Evolutionary conservation across 1,140 invertebrate species (phyloP), one percentile per base, ranked within the genome.

Genomic region (Nylanderia fulva): DNA sequence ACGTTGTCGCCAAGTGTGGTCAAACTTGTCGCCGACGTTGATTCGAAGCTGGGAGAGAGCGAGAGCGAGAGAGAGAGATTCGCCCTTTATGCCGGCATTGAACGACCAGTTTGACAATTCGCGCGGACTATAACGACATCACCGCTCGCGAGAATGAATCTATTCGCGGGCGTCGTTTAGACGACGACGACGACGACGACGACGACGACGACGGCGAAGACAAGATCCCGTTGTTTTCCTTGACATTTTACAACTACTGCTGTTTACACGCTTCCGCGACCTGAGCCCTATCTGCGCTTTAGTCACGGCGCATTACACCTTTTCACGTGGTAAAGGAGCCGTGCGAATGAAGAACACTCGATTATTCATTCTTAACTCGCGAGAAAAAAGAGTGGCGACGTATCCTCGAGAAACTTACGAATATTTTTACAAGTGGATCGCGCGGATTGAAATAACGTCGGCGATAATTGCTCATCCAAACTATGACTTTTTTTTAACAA

Each of bases 241-340:
- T 66, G 54, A 45, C 54, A 24, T 82, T 82, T 82, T 45, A 72
- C 52, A 29, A 27, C 13, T 33, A 21, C 33, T 13, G 77, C 77
- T 82, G 77, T 82, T 82, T 82, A 82, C 77, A 66, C 77, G 66
- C 27, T 82, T 82, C 77, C 77, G 77, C 77, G 77, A 82, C 52
- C 4, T 72, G 77, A 71, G 11, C 60, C 24, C 11, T 48, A 13
- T 48, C 45, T 64, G 42, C 52, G 52, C 36, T 82, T 82, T 72
- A 82, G 24, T 82, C 77, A 82, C 77, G 77, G 66, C 66, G 66
- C 77, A 82, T 82, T 72, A 72, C 77, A 71, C 77, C 77, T 52
- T 82, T 82, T 82, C 66, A 24, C 66, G 77, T 29, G n/a, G n/a
- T n/a, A 82, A 52, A 66, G 66, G 13, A 82, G 66, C 36, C 66